A percentile compares a stretch with the other conserved stretches of the same genome.
Conservation (phyloP, 2,113 vertebrate genomes). For the Polyodon spathula region DNA sequence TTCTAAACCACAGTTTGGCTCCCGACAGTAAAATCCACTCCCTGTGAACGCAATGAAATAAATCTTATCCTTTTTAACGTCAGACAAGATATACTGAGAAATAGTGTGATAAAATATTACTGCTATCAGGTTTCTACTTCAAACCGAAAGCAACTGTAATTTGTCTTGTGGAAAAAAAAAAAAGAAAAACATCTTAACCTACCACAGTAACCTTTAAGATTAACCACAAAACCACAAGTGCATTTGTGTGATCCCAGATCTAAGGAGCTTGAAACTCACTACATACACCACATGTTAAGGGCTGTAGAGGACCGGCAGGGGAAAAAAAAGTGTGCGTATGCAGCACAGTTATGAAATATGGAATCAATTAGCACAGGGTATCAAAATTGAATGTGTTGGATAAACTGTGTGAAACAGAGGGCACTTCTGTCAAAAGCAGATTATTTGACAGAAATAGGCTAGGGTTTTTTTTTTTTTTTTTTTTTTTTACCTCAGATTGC, state of each 20-base stretch:
- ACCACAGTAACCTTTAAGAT: slow-evolving; percentile 57
- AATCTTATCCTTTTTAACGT: neutral
- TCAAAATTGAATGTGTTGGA: slow-evolving; percentile 28
- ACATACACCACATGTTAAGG: slow-evolving; percentile 73
- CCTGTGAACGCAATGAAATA: neutral
- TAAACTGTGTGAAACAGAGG: slow-evolving; percentile 3
- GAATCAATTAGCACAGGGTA: slow-evolving; percentile 24
- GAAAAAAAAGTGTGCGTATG: slow-evolving; percentile 23
- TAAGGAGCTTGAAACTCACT: slow-evolving; percentile 65
- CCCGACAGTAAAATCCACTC: too few relatives aligned
- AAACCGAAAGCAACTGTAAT: slow-evolving; percentile 65
- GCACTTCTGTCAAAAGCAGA: slow-evolving; percentile 10
- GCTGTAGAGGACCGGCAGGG: slow-evolving; percentile 26
- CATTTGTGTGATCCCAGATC: slow-evolving; percentile 67
- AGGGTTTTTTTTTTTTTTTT: slow-evolving; percentile 9
- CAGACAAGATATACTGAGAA: neutral
- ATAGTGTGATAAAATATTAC: slow-evolving; percentile 15
- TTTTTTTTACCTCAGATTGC: neutral
- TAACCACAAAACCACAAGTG: slow-evolving; percentile 61
- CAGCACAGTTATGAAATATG: slow-evolving; percentile 25
- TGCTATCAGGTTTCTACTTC: slow-evolving; percentile 35
- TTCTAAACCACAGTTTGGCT: too few relatives aligned
- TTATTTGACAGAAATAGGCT: neutral
- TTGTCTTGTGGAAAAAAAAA: slow-evolving; percentile 54
- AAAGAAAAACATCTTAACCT: slow-evolving; percentile 50